These are phyloP conservation scores for Ecdyonurus torrentis DNA, from an alignment of 2,888 invertebrate genomes.

Conservation along the genomic window DNA sequence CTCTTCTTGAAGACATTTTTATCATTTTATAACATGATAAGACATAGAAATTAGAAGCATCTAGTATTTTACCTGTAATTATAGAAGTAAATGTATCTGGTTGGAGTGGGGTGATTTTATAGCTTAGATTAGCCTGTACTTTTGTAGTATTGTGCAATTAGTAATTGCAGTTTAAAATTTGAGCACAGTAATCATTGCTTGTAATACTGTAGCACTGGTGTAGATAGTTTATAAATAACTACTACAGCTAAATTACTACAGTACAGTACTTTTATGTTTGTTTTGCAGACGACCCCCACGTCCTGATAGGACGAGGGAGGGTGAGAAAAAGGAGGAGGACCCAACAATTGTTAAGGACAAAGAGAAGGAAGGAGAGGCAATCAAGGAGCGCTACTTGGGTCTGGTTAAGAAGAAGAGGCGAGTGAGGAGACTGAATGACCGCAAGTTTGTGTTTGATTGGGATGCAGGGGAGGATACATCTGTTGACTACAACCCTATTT, in stretches of 20 bases:
- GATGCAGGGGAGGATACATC: constrained; percentile 98
- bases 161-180: too few relatives aligned
- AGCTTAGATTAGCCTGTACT: too few relatives aligned
- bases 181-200: too few relatives aligned
- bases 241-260: too few relatives aligned
- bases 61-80: too few relatives aligned
- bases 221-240: too few relatives aligned
- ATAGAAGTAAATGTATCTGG: too few relatives aligned
- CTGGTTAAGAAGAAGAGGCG: constrained; percentile 83
- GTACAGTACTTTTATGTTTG: constrained; percentile 1
- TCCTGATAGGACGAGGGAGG: constrained; percentile 23
- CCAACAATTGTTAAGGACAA: constrained; percentile 49
- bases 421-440: constrained; percentile 84
- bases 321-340: constrained; percentile 6
- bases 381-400: constrained; percentile 88
- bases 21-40: not conserved
- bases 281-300: constrained; percentile 12
- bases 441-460: constrained; percentile 99
- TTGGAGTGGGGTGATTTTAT: too few relatives aligned
- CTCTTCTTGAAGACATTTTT: not conserved
- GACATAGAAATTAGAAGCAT: too few relatives aligned
- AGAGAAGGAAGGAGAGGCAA: constrained; percentile 86
- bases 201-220: too few relatives aligned
- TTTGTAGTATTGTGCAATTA: too few relatives aligned
- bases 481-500: constrained; percentile 90